Percentiles rank a stretch among this genome's conserved stretches.
Conservation (phyloP, 2,797 vertebrate genomes). For the Etheostoma perlongum region DNA sequence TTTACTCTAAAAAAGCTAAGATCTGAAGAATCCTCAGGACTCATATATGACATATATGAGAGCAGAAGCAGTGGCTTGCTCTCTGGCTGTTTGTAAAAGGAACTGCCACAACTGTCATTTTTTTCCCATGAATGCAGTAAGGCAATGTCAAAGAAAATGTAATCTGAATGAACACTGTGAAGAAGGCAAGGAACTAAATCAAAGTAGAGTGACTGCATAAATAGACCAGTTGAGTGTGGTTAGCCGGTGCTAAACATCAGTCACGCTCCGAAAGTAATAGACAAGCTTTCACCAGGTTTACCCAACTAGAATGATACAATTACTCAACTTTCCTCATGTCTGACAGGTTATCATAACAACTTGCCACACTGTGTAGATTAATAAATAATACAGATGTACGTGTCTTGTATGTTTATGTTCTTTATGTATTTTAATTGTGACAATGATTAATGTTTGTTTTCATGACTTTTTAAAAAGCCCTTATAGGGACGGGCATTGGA, state of each 20-base stretch:
- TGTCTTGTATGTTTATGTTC: too few relatives aligned
- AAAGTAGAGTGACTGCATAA: constrained; percentile 41
- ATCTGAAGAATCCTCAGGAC: constrained; percentile 43
- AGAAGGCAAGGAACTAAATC: constrained; percentile 40
- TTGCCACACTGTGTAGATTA: constrained; percentile 1
- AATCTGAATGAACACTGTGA: constrained; percentile 43
- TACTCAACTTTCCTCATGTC: constrained; percentile 36
- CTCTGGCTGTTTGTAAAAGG: constrained; percentile 45
- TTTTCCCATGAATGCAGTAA: constrained; percentile 34
- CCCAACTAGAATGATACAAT: constrained; percentile 37
- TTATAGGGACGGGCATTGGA: too few relatives aligned
- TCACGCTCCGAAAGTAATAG: constrained; percentile 36
- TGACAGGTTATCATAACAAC: constrained; percentile 17
- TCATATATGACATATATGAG: constrained; percentile 29
- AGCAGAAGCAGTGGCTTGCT: constrained; percentile 29
- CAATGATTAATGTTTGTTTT: too few relatives aligned
- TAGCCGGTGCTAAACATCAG: constrained; percentile 49
- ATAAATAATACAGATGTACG: background rate
- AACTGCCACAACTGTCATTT: constrained; percentile 45
- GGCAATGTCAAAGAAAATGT: constrained; percentile 48
- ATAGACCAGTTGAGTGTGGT: constrained; percentile 44
- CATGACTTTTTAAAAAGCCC: too few relatives aligned
- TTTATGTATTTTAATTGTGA: too few relatives aligned
- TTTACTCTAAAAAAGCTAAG: constrained; percentile 52
- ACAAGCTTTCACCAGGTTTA: constrained; percentile 38